A percentile compares a stretch with the other conserved stretches of the same genome.
phyloP scores from a whole-genome alignment of 2,888 invertebrate genomes.

The Cheilosia vulpina region DNA sequence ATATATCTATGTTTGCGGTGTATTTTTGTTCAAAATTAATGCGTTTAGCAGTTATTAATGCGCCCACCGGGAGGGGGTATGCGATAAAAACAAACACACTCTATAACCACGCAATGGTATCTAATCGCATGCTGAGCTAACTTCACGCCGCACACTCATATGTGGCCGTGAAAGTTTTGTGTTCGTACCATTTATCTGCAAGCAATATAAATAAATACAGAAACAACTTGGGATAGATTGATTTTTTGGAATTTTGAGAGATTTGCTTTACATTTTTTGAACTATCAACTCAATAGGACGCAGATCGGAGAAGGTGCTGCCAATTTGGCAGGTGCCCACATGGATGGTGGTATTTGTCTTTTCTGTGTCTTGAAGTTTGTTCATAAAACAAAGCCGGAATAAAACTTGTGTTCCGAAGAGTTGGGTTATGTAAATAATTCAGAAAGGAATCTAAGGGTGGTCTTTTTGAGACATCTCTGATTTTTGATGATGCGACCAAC shows the following conservation, averaged over 20 bases:
- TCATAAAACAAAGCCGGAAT: conserved; percentile 86
- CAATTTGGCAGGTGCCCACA: no score
- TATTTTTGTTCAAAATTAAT: conserved; percentile 7
- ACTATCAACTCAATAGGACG: no score
- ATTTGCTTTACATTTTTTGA: no score
- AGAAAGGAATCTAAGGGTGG: conserved; percentile 93
- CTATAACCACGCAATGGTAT: background rate
- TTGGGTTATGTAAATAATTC: conserved; percentile 91
- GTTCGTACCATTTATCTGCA: background rate
- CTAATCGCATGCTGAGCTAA: background rate
- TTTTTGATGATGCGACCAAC: conserved; percentile 96
- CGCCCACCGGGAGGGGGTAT: no score
- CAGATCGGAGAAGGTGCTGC: no score
- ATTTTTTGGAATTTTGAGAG: background rate
- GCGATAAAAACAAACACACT: background rate
- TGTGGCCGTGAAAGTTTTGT: conserved; percentile 3
- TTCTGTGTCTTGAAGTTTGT: no score
- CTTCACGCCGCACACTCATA: background rate
- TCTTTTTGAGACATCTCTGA: conserved; percentile 93
- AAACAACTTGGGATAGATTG: background rate
- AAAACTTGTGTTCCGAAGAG: conserved; percentile 87
- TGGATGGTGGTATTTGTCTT: no score
- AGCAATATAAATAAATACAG: background rate
- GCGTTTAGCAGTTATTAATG: background rate
- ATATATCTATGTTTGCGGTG: background rate